These are phyloP conservation scores for Palloptera scutellata DNA, from an alignment of 2,888 invertebrate species.

Conservation along the genomic window DNA sequence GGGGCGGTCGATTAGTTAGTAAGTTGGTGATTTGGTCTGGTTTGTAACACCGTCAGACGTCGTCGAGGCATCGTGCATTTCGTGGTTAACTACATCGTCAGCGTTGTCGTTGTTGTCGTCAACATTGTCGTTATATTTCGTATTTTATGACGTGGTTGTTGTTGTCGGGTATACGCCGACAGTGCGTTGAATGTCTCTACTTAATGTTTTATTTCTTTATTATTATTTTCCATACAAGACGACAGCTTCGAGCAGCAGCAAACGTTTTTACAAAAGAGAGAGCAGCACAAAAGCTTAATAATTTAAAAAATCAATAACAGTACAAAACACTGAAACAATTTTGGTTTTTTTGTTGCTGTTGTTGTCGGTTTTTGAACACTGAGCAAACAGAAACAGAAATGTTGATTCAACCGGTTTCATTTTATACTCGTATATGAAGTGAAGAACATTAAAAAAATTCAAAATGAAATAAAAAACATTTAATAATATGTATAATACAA, in stretches of 20 bases:
- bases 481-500: not conserved
- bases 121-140: not conserved
- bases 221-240: not conserved
- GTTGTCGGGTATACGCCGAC: not conserved
- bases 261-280: not conserved
- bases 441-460: conserved; percentile 8
- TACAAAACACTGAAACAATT: not conserved
- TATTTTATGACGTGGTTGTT: not conserved
- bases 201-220: not conserved
- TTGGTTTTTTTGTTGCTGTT: not conserved
- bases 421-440: conserved; percentile 11
- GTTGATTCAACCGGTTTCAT: conserved; percentile 30
- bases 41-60: too few species aligned
- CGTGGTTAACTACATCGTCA: too few species aligned
- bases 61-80: too few species aligned
- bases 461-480: conserved; percentile 7
- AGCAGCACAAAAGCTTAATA: conserved; percentile 3
- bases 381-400: conserved; percentile 19
- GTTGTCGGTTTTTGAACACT: not conserved
- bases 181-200: not conserved
- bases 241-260: not conserved
- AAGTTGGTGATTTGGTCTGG: not conserved
- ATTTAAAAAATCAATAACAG: conserved; percentile 15
- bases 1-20: not conserved
- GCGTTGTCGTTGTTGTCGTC: not conserved